Evolutionary conservation across 2,888 invertebrate species (phyloP), one percentile per base, ranked within the genome.

Genomic region (Acrobasis repandana): DNA sequence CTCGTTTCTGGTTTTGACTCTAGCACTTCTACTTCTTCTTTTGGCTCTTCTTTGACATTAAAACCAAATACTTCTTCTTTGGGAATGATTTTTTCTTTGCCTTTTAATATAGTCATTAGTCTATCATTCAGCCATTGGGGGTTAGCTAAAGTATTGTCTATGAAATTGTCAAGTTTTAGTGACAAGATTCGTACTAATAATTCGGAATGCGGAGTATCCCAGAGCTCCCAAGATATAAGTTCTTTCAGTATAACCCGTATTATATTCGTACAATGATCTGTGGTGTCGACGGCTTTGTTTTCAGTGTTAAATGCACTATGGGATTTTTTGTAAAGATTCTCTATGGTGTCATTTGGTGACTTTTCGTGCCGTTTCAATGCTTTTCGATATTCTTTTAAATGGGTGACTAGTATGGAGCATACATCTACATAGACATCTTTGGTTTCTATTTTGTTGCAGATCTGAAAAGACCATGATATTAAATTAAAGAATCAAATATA

Each of bases 141-240:
- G 60, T 93, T 84, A 4, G 93, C 85, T 52, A 93, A 65, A 14
- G 93, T 89, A 33, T 75, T 85, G 43, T 93, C 80, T 61, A 93
- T 84, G 63, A 92, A 93, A 16, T 76, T 77, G 58, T 94, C 89
- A 0, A 95, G 80, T 69, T 91, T 93, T 72, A 93, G 94, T 0
- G 95, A 91, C 56, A 95, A 69, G 64, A 95, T 93, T 47, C 95
- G 91, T 5, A 94, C 88, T 4, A 95, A 79, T 36, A 94, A 78
- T 76, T 94, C 94, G 0, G 94, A 94, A 54, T 95, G 94, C 11
- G 95, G 91, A 0, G 95, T 95, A 67, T 94, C 95, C 89, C 94
- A 94, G 4, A 95, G 73, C 72, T 95, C 95, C 93, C 94, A 95
- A 1, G 94, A 94, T 1, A 95, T 85, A 36, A 95, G 90, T 71